Evolutionary conservation across 2,888 invertebrate genomes (phyloP).

Genomic region (Tricholauxania praeusta): DNA sequence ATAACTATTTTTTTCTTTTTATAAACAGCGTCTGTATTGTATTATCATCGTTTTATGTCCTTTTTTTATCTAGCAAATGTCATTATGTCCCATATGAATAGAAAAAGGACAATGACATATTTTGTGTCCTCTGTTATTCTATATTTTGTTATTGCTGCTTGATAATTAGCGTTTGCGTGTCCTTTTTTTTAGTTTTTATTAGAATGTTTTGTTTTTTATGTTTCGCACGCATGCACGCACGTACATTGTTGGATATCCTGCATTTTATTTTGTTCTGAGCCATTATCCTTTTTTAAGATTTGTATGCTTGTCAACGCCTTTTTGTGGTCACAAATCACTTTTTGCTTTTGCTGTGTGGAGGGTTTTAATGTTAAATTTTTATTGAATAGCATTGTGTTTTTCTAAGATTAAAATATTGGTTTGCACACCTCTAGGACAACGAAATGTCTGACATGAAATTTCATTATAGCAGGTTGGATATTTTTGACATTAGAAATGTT

Average conservation of each 20-base stretch:
- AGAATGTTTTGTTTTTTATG: not conserved
- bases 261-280: constrained; percentile 29
- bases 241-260: constrained; percentile 34
- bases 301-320: constrained; percentile 50
- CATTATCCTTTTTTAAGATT: constrained; percentile 40
- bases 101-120: constrained; percentile 43
- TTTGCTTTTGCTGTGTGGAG: not conserved
- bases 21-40: constrained; percentile 16
- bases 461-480: too few relatives aligned
- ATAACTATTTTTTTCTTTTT: constrained; percentile 23
- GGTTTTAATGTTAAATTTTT: constrained; percentile 9
- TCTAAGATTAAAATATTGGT: constrained; percentile 3
- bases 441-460: too few relatives aligned
- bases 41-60: not conserved
- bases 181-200: constrained; percentile 5
- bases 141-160: constrained; percentile 14
- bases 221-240: constrained; percentile 32
- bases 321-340: constrained; percentile 44
- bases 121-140: constrained; percentile 29
- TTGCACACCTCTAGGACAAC: constrained; percentile 3
- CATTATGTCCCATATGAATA: constrained; percentile 1
- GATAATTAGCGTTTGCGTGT: constrained; percentile 33
- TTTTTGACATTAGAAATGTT: too few relatives aligned
- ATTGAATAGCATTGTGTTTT: constrained; percentile 10
- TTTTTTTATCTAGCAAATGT: not conserved